phyloP scores from a whole-genome alignment of 2,888 invertebrate species.

The Bibio marci region DNA sequence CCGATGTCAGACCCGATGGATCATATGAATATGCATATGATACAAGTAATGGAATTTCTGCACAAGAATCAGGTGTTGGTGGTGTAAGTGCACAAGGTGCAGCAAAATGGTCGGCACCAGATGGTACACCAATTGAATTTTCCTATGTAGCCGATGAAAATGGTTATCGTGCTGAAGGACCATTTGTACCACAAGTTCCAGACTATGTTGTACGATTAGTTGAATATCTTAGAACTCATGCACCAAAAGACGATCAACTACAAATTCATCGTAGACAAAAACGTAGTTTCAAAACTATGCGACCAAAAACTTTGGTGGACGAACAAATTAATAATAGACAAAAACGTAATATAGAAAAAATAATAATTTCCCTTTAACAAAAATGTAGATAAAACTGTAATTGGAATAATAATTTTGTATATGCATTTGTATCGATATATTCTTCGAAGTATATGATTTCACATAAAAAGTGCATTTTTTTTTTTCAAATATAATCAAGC shows the following conservation, averaged over 20 bases:
- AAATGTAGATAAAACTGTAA: no score
- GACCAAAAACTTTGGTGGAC: no score
- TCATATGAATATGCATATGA: constrained; percentile 15
- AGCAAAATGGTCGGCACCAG: constrained; percentile 18
- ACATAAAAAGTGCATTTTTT: no score
- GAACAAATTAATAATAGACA: no score
- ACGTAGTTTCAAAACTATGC: no score
- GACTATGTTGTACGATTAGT: constrained; percentile 17
- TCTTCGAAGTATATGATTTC: no score
- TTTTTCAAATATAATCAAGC: no score
- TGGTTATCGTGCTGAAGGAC: constrained; percentile 18
- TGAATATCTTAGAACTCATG: constrained; percentile 20
- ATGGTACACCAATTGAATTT: constrained; percentile 17
- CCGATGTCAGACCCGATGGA: constrained; percentile 18
- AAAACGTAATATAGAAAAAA: no score
- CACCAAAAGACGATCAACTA: constrained; percentile 7
- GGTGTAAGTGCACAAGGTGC: constrained; percentile 19
- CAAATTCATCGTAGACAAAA: no score
- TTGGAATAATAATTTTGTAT: no score
- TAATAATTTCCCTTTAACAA: no score
- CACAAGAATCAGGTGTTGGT: constrained; percentile 16
- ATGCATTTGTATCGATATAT: no score
- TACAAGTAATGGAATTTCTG: constrained; percentile 16
- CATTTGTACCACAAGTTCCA: constrained; percentile 17
- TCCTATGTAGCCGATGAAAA: constrained; percentile 20